These are phyloP conservation scores for Pantala flavescens DNA, from an alignment of 1,140 invertebrate genomes.

Conservation along the genomic window DNA sequence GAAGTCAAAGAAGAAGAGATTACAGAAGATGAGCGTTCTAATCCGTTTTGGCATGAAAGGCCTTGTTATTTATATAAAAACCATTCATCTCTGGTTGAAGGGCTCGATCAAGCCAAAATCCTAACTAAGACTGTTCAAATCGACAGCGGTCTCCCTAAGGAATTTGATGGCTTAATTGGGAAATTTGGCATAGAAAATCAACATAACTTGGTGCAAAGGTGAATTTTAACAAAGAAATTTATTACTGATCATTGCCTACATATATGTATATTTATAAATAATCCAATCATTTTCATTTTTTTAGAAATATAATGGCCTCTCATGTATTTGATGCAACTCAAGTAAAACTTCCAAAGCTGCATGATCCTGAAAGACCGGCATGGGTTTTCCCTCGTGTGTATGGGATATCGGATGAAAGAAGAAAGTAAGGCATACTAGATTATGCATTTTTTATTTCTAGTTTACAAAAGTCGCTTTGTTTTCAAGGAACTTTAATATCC, in stretches of 20 bases:
- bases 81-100: slow-evolving; percentile 54
- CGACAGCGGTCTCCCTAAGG: slow-evolving; percentile 44
- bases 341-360: slow-evolving; percentile 58
- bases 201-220: slow-evolving; percentile 34
- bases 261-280: too few relatives aligned
- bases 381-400: slow-evolving; percentile 58
- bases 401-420: slow-evolving; percentile 56
- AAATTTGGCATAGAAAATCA: slow-evolving; percentile 29
- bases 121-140: slow-evolving; percentile 63
- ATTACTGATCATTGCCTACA: neutral
- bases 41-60: slow-evolving; percentile 52
- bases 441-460: neutral
- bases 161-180: slow-evolving; percentile 34
- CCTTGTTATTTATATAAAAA: slow-evolving; percentile 47
- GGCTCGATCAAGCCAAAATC: slow-evolving; percentile 56
- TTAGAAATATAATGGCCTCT: slow-evolving; percentile 51
- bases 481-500: too few relatives aligned
- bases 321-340: slow-evolving; percentile 69
- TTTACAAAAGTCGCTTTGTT: too few relatives aligned
- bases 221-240: slow-evolving; percentile 30
- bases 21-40: slow-evolving; percentile 22
- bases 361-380: slow-evolving; percentile 53
- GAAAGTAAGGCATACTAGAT: slow-evolving; percentile 49
- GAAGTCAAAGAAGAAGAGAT: neutral
- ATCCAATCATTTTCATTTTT: slow-evolving; percentile 23